These are phyloP conservation scores for Anthonomus grandis DNA, from an alignment of 1,140 invertebrate genomes.

Conservation along the genomic window DNA sequence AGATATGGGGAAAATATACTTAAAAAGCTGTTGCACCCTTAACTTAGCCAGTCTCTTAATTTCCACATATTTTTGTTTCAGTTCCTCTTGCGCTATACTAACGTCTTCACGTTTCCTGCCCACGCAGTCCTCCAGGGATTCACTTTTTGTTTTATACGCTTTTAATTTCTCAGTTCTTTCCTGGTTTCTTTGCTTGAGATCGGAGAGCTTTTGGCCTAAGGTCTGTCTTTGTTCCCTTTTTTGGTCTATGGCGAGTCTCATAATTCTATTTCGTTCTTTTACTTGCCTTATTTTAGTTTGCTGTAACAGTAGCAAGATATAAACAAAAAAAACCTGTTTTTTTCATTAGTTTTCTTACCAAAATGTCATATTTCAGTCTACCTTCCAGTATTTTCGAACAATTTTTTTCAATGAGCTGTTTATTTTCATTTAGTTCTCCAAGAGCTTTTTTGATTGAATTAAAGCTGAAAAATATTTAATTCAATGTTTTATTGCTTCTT, in stretches of 20 bases:
- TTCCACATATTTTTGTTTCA: constrained; percentile 55
- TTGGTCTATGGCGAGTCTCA: constrained; percentile 62
- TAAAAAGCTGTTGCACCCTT: constrained; percentile 65
- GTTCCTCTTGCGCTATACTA: constrained; percentile 52
- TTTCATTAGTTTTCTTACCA: constrained; percentile 48
- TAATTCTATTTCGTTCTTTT: constrained; percentile 60
- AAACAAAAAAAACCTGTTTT: constrained; percentile 8
- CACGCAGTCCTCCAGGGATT: constrained; percentile 54
- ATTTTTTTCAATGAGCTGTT: constrained; percentile 23
- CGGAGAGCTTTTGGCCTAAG: constrained; percentile 53
- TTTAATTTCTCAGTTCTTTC: constrained; percentile 51
- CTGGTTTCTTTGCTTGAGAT: constrained; percentile 57
- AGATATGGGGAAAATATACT: constrained; percentile 74
- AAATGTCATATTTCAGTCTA: constrained; percentile 56
- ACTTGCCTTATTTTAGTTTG: constrained; percentile 61
- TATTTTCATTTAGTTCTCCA: constrained; percentile 24
- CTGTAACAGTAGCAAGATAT: constrained; percentile 46
- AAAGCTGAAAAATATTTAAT: constrained; percentile 26
- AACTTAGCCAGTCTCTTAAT: constrained; percentile 61
- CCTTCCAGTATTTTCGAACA: constrained; percentile 30
- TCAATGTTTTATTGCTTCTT: constrained; percentile 42
- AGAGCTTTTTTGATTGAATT: constrained; percentile 26
- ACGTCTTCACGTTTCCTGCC: constrained; percentile 53
- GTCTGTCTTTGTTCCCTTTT: constrained; percentile 57
- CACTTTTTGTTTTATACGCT: constrained; percentile 24